Evolutionary conservation across 2,888 invertebrate genomes (phyloP).

Genomic region (Drosophila rubida): DNA sequence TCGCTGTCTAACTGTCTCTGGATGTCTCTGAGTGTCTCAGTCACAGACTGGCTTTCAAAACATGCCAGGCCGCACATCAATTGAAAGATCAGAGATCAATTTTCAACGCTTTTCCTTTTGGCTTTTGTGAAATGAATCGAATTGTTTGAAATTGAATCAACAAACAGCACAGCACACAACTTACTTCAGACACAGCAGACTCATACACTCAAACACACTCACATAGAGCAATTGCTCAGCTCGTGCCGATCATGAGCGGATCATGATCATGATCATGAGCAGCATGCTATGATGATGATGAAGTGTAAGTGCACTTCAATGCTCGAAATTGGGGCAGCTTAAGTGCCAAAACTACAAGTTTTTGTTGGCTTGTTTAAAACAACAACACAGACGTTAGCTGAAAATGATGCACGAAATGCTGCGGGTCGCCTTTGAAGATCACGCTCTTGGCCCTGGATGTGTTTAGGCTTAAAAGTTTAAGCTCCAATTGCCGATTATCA

Average conservation of each 20-base stretch:
- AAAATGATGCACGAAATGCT: constrained; percentile 39
- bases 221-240: constrained; percentile 50
- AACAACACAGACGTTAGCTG: constrained; percentile 35
- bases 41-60: constrained; percentile 45
- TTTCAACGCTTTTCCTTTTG: constrained; percentile 79
- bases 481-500: constrained; percentile 38
- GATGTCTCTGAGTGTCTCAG: constrained; percentile 1
- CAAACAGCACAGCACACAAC: constrained; percentile 30
- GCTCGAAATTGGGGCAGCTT: constrained; percentile 73
- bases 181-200: constrained; percentile 3
- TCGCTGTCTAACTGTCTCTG: constrained; percentile 1
- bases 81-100: constrained; percentile 71
- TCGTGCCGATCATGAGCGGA: constrained; percentile 60
- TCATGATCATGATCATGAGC: constrained; percentile 27
- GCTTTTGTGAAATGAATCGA: constrained; percentile 71
- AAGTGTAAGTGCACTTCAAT: constrained; percentile 73
- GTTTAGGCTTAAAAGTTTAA: constrained; percentile 62
- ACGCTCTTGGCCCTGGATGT: constrained; percentile 70
- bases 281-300: constrained; percentile 37
- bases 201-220: background rate
- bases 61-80: constrained; percentile 29
- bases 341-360: constrained; percentile 66
- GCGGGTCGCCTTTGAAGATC: constrained; percentile 64
- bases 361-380: constrained; percentile 45
- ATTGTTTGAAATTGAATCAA: constrained; percentile 64